Percentiles rank a stretch among this genome's conserved stretches.
Conservation (phyloP, 2,888 invertebrate species). For the Trissolcus brochymenae region DNA sequence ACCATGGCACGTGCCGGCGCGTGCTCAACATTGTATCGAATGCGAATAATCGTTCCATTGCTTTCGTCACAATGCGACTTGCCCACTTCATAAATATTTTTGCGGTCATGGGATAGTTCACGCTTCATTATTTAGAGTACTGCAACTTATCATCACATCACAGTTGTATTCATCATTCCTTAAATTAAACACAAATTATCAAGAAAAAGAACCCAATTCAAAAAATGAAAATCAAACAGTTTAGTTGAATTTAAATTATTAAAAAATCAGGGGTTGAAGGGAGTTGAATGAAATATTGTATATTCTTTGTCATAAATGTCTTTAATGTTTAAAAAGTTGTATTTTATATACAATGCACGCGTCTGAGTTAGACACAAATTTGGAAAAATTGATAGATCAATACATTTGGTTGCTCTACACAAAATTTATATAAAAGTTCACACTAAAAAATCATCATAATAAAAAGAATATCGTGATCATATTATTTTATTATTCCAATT, state of each 20-base stretch:
- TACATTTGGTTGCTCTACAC: neutral
- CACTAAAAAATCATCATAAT: too few species aligned
- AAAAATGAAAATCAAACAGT: too few species aligned
- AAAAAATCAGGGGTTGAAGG: neutral
- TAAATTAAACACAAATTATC: too few species aligned
- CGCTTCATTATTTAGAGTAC: slow-evolving; percentile 55
- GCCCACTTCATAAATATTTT: slow-evolving; percentile 41
- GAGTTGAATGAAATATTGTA: neutral
- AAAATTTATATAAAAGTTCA: slow-evolving; percentile 2
- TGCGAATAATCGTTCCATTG: slow-evolving; percentile 15
- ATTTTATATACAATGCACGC: slow-evolving; percentile 46
- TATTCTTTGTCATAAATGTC: slow-evolving; percentile 40
- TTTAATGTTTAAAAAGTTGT: slow-evolving; percentile 47
- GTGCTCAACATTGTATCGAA: slow-evolving; percentile 17
- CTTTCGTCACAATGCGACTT: slow-evolving; percentile 16
- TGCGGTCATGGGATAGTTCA: slow-evolving; percentile 58
- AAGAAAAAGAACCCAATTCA: too few species aligned
- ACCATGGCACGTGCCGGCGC: slow-evolving; percentile 30
- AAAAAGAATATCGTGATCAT: too few species aligned
- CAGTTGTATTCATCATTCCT: too few species aligned
- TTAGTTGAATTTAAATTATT: too few species aligned
- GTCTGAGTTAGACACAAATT: slow-evolving; percentile 10
- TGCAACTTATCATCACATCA: neutral
- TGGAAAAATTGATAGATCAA: slow-evolving; percentile 16
- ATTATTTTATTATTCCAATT: too few species aligned